Evolutionary conservation across 2,797 vertebrate genomes (phyloP).

Genomic region (Crocidura indochinensis): DNA sequence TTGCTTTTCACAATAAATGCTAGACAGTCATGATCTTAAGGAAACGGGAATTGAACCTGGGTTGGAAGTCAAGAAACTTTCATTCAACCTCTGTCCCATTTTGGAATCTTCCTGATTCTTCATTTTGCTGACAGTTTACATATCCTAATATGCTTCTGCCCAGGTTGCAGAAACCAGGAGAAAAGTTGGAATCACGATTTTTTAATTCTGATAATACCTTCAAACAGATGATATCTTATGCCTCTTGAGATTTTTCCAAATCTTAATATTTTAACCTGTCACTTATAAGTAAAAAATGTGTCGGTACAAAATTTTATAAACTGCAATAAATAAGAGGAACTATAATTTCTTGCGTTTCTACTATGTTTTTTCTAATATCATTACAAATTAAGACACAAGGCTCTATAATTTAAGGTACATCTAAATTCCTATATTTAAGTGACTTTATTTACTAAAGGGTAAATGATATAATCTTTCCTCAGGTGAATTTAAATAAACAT

Average conservation of each 20-base stretch:
- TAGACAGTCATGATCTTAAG: conserved; percentile 50
- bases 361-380: neutral
- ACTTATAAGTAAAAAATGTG: conserved; percentile 62
- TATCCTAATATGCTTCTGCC: neutral
- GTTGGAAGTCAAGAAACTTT: conserved; percentile 7
- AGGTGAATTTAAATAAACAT: neutral
- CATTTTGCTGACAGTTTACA: neutral
- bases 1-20: conserved; percentile 51
- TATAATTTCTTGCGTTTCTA: neutral
- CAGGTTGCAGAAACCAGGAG: conserved; percentile 37
- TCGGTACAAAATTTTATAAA: conserved; percentile 58
- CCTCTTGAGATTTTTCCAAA: conserved; percentile 11
- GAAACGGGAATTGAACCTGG: conserved; percentile 4
- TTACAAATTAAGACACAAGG: conserved; percentile 25
- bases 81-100: neutral
- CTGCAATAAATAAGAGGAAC: neutral
- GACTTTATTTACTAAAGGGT: conserved; percentile 5
- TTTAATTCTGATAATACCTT: conserved; percentile 31
- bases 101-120: neutral
- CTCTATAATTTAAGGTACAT: neutral
- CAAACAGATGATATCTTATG: neutral
- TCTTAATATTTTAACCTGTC: conserved; percentile 62
- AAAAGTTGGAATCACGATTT: neutral
- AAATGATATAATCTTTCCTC: neutral
- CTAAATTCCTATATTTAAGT: neutral